phyloP scores from a whole-genome alignment of 1,140 invertebrate genomes.

The Diorhabda sublineata region DNA sequence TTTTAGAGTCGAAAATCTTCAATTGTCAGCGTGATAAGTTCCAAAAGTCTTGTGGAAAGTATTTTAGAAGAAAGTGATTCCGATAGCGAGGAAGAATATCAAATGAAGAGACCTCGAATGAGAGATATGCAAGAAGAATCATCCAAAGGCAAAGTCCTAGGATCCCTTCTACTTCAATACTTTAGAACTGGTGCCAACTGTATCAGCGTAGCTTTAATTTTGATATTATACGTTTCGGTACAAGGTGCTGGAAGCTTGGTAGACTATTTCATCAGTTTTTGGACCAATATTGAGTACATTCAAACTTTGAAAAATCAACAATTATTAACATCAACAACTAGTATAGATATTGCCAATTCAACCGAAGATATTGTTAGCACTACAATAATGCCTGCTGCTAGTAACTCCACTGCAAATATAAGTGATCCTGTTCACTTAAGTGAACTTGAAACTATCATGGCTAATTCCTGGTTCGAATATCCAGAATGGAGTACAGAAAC shows the following conservation, averaged over 20 bases:
- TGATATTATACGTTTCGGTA: constrained; percentile 59
- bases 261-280: constrained; percentile 77
- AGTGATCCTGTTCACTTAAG: not conserved
- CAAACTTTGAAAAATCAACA: constrained; percentile 3
- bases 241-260: constrained; percentile 64
- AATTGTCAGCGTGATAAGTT: constrained; percentile 23
- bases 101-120: constrained; percentile 8
- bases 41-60: constrained; percentile 27
- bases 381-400: not conserved
- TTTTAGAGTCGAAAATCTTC: constrained; percentile 27
- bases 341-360: not conserved
- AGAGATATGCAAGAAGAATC: constrained; percentile 37
- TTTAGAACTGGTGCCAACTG: constrained; percentile 62
- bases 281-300: constrained; percentile 51
- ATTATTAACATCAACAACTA: constrained; percentile 2
- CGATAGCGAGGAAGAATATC: constrained; percentile 19
- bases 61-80: constrained; percentile 20
- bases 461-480: not conserved
- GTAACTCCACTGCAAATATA: not conserved
- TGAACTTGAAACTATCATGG: not conserved
- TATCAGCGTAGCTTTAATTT: constrained; percentile 53
- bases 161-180: constrained; percentile 52
- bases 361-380: not conserved
- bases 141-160: constrained; percentile 38
- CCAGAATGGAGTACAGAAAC: constrained; percentile 32